Conservation (phyloP, 2,113 vertebrate species). For the Coturnix japonica region DNA sequence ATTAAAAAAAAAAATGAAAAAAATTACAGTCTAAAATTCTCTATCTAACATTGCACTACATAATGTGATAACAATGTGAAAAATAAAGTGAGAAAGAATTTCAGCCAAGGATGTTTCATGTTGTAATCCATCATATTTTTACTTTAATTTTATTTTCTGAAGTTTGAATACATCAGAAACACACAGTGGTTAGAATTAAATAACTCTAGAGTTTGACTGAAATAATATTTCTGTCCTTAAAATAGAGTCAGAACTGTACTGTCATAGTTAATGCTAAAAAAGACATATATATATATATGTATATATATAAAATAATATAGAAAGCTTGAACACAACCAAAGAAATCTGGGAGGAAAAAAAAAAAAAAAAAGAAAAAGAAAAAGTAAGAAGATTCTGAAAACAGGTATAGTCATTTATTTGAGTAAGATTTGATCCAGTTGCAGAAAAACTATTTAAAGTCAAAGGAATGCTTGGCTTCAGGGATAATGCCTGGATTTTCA, state of each 20-base stretch:
- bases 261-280: background rate
- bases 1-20: background rate
- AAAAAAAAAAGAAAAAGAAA: slow-evolving; percentile 3
- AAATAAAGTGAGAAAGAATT: background rate
- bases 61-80: background rate
- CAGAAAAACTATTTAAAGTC: background rate
- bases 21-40: background rate
- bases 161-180: background rate
- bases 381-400: background rate
- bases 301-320: background rate
- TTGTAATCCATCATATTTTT: background rate
- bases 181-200: background rate
- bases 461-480: background rate
- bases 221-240: background rate
- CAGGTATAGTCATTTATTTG: background rate
- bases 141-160: background rate
- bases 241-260: background rate
- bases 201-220: background rate
- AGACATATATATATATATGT: background rate
- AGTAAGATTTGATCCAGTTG: background rate
- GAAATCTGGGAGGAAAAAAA: background rate
- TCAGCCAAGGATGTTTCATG: background rate
- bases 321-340: background rate
- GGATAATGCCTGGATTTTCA: background rate
- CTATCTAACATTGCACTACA: background rate